phyloP scores from a whole-genome alignment of 2,888 invertebrate species.

The Scaptomyza flava region DNA sequence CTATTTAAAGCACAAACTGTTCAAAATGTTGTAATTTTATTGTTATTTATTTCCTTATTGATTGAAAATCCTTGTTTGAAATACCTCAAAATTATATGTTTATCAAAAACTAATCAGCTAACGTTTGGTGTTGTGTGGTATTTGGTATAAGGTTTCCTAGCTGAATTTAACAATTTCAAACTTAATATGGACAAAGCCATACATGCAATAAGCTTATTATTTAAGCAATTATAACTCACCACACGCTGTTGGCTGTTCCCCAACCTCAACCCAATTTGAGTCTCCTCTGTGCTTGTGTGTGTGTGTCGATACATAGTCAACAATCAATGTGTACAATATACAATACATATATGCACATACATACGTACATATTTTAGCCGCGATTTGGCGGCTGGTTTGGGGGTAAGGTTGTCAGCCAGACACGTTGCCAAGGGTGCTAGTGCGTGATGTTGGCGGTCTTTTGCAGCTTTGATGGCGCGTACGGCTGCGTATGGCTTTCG shows the following conservation, averaged over 20 bases:
- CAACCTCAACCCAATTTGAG: not conserved
- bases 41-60: too few species aligned
- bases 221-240: slow-evolving; percentile 6
- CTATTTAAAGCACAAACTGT: too few species aligned
- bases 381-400: not conserved
- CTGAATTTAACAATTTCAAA: not conserved
- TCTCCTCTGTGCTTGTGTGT: not conserved
- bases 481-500: slow-evolving; percentile 4
- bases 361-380: slow-evolving; percentile 2
- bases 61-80: too few species aligned
- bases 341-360: not conserved
- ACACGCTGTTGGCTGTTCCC: not conserved
- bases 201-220: not conserved
- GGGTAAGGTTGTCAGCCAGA: not conserved
- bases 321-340: not conserved
- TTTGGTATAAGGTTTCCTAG: not conserved
- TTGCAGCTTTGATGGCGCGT: slow-evolving; percentile 17
- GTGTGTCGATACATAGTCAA: not conserved
- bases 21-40: too few species aligned
- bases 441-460: slow-evolving; percentile 25
- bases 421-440: slow-evolving; percentile 11
- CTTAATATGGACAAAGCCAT: not conserved
- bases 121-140: not conserved
- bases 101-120: too few species aligned
- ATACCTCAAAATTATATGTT: too few species aligned